These are phyloP conservation scores for Lithodes maja DNA, from an alignment of 2,888 invertebrate genomes.

Conservation along the genomic window DNA sequence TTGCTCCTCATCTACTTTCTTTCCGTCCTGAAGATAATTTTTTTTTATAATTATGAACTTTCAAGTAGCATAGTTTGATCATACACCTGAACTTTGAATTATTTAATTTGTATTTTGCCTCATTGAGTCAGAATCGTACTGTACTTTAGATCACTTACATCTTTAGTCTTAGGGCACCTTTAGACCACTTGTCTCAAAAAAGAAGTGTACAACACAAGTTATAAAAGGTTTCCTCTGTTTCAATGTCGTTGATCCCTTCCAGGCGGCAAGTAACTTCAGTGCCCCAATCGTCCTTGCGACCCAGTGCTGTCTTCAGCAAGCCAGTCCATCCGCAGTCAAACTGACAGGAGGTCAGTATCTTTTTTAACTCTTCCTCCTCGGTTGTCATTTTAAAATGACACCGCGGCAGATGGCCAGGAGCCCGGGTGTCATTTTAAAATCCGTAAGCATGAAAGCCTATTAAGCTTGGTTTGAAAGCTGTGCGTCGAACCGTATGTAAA, in stretches of 20 bases:
- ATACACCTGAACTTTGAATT: slow-evolving; percentile 6
- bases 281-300: slow-evolving; percentile 26
- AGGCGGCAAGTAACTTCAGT: slow-evolving; percentile 34
- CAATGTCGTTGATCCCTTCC: slow-evolving; percentile 38
- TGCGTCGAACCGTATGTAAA: too few relatives aligned
- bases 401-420: too few relatives aligned
- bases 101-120: neutral
- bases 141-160: too few relatives aligned
- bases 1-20: slow-evolving; percentile 37
- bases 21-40: neutral
- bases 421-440: too few relatives aligned
- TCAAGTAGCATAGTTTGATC: slow-evolving; percentile 8
- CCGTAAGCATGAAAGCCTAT: too few relatives aligned
- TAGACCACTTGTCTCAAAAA: too few relatives aligned
- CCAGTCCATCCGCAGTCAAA: slow-evolving; percentile 44
- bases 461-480: too few relatives aligned
- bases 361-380: neutral
- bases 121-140: too few relatives aligned
- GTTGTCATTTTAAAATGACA: too few relatives aligned
- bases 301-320: slow-evolving; percentile 47
- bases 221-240: too few relatives aligned
- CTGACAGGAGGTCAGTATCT: slow-evolving; percentile 28
- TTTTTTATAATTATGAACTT: slow-evolving; percentile 12
- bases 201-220: too few relatives aligned
- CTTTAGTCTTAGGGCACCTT: too few relatives aligned